Percentiles rank a stretch among this genome's conserved stretches.
phyloP scores from a whole-genome alignment of 2,888 invertebrate species.

The Drosophila neutralis region DNA sequence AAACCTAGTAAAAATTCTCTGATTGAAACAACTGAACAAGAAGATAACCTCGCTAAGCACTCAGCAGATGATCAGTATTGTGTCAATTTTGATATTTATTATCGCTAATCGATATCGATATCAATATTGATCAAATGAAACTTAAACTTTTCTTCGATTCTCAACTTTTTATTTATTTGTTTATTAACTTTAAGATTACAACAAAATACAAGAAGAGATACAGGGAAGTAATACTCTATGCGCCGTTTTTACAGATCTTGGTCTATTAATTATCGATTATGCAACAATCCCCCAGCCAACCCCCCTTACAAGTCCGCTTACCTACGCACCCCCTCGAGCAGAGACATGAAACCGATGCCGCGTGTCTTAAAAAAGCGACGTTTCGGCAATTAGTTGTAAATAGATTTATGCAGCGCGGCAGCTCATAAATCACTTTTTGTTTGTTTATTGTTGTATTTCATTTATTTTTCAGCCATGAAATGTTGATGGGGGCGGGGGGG shows the following conservation, averaged over 20 bases:
- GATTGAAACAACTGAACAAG: neutral
- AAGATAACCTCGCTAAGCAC: neutral
- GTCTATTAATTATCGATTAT: neutral
- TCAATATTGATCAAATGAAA: neutral
- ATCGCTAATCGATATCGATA: neutral
- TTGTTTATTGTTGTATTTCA: constrained; percentile 42
- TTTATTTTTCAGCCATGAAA: constrained; percentile 50
- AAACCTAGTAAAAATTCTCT: rapidly evolving
- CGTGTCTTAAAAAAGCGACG: constrained; percentile 39
- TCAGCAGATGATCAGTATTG: neutral
- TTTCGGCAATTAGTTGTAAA: constrained; percentile 68
- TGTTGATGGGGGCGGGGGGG: neutral
- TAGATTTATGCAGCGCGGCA: constrained; percentile 55
- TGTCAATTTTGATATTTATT: neutral
- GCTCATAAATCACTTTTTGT: constrained; percentile 56
- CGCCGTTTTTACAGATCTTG: neutral
- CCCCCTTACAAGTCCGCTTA: too few relatives aligned
- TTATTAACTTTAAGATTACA: neutral
- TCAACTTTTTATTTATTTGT: neutral
- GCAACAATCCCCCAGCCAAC: neutral
- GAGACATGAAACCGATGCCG: constrained; percentile 32
- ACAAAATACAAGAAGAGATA: neutral
- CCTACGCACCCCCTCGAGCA: neutral
- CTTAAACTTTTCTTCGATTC: neutral
- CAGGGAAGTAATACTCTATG: neutral